Evolutionary conservation across 92 coral and sea anemone genomes (phyloP), one percentile per base, ranked within the genome.

Genomic region (Zoanthus solanderi): DNA sequence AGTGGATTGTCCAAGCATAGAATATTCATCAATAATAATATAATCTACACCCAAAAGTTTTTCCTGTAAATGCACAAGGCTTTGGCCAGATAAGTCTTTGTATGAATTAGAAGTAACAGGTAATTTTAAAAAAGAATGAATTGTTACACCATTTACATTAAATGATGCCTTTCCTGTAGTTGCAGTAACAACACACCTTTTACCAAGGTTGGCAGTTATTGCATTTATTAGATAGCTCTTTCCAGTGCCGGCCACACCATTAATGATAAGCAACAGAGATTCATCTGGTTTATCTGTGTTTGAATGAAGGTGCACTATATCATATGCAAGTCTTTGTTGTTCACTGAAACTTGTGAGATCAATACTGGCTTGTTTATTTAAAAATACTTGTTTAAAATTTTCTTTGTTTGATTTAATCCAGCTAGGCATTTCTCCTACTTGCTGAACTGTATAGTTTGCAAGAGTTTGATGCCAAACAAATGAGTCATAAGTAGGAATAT

Each of bases 171-270:
- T 66, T 23, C 86, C 86, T 23, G 86, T 82, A 56, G 86, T 23
- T 65, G 86, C 76, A 45, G 86, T 82, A 65, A 82, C 86, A 82
- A 42, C 86, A 82, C 52, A 82, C 74, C 72, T 82, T 65, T 66
- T 18, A 30, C 65, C 32, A 68, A 82, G 65, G 72, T 56, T 30
- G 86, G 58, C 65, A 60, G 34, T 68, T 45, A 82, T 63, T 28
- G 86, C 86, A 82, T 82, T 68, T 61, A 65, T 82, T 48, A 65
- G 73, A 56, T 82, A 82, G 72, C 86, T 61, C 74, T 82, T 82
- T 73, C 86, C 76, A 61, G 76, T 82, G n/a, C 75, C 76, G 37
- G 75, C 75, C 37, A 82, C 71, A 82, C 86, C 76, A 82, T 65
- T 82, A 37, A 79, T 79, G 65, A 53, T 18, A 29, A 57, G 71